phyloP scores from a whole-genome alignment of 1,140 invertebrate species.

The Saccostrea cuccullata region DNA sequence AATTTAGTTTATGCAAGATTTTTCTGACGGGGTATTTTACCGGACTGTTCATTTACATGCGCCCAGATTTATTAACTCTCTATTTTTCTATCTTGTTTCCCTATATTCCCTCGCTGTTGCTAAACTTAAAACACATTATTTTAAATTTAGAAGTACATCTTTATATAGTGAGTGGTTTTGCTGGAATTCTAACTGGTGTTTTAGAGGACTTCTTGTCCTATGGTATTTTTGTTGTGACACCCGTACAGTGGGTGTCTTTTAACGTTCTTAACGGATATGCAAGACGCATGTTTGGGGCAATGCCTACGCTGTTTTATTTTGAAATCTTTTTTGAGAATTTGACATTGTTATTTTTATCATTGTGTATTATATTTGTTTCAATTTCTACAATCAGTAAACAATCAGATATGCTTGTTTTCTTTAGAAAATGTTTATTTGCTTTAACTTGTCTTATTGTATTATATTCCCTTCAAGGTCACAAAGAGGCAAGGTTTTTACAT shows the following conservation, averaged over 20 bases:
- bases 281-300: slow-evolving; percentile 61
- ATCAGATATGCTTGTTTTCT: background rate
- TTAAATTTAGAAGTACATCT: background rate
- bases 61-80: slow-evolving; percentile 59
- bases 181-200: slow-evolving; percentile 59
- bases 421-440: background rate
- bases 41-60: slow-evolving; percentile 64
- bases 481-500: slow-evolving; percentile 72
- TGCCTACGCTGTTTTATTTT: slow-evolving; percentile 47
- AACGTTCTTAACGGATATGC: slow-evolving; percentile 67
- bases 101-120: background rate
- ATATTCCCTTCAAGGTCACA: slow-evolving; percentile 68
- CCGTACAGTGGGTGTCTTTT: slow-evolving; percentile 71
- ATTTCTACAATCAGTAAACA: background rate
- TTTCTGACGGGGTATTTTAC: slow-evolving; percentile 1
- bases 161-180: slow-evolving; percentile 40
- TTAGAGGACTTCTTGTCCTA: slow-evolving; percentile 65
- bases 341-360: slow-evolving; percentile 9
- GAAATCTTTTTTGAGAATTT: slow-evolving; percentile 38
- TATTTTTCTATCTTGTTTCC: slow-evolving; percentile 36
- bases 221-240: slow-evolving; percentile 65
- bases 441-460: slow-evolving; percentile 59
- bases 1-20: no score
- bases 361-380: slow-evolving; percentile 6
- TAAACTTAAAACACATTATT: background rate